Evolutionary conservation across 2,113 vertebrate genomes (phyloP).

Genomic region (Aramus guarauna): DNA sequence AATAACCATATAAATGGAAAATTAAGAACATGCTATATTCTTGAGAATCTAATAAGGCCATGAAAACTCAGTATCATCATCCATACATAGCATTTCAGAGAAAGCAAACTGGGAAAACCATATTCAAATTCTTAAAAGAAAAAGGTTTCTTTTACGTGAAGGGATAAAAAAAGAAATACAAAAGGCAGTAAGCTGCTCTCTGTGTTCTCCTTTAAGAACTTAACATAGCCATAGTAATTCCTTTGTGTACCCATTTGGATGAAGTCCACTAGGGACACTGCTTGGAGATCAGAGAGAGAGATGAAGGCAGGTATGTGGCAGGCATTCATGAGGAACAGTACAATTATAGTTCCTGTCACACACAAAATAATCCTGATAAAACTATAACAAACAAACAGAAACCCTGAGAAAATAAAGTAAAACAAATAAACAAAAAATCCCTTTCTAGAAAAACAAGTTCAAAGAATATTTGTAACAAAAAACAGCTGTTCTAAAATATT

Average conservation of each 20-base stretch:
- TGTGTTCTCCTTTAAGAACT: neutral
- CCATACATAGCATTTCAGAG: neutral
- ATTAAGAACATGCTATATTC: neutral
- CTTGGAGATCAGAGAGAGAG: neutral
- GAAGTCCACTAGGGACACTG: neutral
- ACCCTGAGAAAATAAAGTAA: neutral
- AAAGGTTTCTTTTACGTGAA: neutral
- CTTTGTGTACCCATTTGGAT: neutral
- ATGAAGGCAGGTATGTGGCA: neutral
- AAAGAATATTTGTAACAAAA: neutral
- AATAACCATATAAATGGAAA: neutral
- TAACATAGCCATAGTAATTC: neutral
- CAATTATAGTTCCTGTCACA: neutral
- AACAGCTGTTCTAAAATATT: neutral
- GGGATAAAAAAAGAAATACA: neutral
- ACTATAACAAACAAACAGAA: neutral
- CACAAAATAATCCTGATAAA: neutral
- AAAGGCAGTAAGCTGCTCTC: neutral
- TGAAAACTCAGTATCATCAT: neutral
- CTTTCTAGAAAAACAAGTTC: neutral
- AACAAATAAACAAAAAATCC: no score
- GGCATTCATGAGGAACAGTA: neutral
- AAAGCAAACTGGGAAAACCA: neutral
- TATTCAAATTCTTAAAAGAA: neutral
- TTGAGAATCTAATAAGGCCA: neutral